Evolutionary conservation across 2,797 vertebrate species (phyloP).

Genomic region (Menidia menidia): DNA sequence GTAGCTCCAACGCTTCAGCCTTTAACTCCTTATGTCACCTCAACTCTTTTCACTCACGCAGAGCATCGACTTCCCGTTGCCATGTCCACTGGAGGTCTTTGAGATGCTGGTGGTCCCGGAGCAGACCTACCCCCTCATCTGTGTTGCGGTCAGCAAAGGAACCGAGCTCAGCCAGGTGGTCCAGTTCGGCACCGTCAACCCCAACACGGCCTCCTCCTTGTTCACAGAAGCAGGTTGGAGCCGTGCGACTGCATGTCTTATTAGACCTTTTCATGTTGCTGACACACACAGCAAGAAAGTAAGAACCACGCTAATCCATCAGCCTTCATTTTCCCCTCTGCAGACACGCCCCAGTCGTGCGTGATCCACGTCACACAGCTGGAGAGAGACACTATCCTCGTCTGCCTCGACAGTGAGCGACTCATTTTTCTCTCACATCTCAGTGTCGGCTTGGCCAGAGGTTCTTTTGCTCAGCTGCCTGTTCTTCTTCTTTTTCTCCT

Average conservation of each 20-base stretch:
- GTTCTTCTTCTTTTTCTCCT: neutral
- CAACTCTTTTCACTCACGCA: conserved; percentile 46
- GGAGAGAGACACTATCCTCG: conserved; percentile 94
- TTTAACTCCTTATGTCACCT: neutral
- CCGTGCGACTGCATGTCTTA: neutral
- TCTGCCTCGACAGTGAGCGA: conserved; percentile 93
- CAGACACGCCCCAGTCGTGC: conserved; percentile 91
- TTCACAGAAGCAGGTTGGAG: conserved; percentile 93
- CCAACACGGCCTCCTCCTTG: conserved; percentile 94
- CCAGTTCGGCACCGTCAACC: conserved; percentile 93
- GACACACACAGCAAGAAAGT: neutral
- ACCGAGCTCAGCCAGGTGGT: conserved; percentile 93
- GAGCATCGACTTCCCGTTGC: conserved; percentile 94
- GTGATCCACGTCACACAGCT: conserved; percentile 93
- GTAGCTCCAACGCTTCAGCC: no score
- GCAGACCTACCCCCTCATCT: conserved; percentile 93
- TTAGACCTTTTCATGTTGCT: neutral
- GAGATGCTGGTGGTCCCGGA: conserved; percentile 96
- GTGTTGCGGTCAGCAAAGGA: conserved; percentile 92
- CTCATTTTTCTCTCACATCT: neutral
- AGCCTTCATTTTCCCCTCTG: neutral
- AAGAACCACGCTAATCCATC: neutral
- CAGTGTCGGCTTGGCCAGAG: no score
- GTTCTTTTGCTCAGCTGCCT: neutral
- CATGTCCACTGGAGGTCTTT: conserved; percentile 91